Evolutionary conservation across 2,888 invertebrate genomes (phyloP).

Genomic region (Abrostola triplasia): DNA sequence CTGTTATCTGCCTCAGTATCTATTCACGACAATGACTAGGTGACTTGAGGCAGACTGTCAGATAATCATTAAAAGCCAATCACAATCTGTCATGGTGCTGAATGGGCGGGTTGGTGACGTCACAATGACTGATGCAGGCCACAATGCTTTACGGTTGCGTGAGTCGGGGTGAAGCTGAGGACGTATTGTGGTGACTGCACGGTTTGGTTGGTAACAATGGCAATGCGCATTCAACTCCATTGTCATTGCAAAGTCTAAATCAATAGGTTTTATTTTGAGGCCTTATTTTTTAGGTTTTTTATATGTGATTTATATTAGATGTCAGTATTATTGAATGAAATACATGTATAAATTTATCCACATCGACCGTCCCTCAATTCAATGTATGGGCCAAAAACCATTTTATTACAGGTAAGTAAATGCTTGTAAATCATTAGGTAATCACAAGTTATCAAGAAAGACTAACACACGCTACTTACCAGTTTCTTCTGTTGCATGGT

Average conservation of each 20-base stretch:
- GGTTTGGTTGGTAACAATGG: constrained; percentile 1
- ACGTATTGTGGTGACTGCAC: not conserved
- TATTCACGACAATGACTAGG: constrained; percentile 63
- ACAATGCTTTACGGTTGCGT: constrained; percentile 23
- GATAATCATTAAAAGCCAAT: constrained; percentile 68
- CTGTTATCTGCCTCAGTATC: constrained; percentile 63
- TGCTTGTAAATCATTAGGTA: no score
- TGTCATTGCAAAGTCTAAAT: not conserved
- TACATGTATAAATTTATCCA: no score
- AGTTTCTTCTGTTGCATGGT: no score
- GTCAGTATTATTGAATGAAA: no score
- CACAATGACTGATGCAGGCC: constrained; percentile 17
- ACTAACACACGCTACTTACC: no score
- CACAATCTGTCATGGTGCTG: constrained; percentile 66
- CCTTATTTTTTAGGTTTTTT: no score
- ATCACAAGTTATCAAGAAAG: no score
- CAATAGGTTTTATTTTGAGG: not conserved
- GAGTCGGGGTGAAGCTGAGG: constrained; percentile 2
- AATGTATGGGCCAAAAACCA: no score
- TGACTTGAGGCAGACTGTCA: constrained; percentile 52
- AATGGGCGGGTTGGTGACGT: constrained; percentile 44
- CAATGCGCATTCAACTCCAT: not conserved
- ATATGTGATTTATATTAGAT: no score
- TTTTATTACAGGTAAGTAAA: no score
- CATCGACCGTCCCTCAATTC: no score